Conservation (phyloP, 2,888 invertebrate genomes). For the Petrophora chlorosata region DNA sequence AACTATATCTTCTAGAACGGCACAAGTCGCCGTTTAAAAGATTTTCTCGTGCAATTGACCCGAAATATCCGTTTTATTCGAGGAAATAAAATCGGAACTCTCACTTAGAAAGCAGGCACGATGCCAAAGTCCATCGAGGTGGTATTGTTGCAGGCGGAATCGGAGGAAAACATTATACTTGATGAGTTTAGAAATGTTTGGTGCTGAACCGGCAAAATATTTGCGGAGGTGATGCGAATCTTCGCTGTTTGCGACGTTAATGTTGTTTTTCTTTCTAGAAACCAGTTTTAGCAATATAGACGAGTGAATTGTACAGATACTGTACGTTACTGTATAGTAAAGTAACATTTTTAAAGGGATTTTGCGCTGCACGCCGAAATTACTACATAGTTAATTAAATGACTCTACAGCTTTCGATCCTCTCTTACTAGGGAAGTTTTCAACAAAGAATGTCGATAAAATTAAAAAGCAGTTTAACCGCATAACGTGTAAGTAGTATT, state of each 20-base stretch:
- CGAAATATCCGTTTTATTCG: constrained; percentile 39
- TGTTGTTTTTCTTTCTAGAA: constrained; percentile 22
- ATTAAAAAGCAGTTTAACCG: constrained; percentile 30
- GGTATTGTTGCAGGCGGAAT: constrained; percentile 31
- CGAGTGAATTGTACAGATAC: constrained; percentile 1
- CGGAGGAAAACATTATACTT: constrained; percentile 37
- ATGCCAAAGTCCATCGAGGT: constrained; percentile 37
- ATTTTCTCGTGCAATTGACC: constrained; percentile 40
- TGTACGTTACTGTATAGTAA: background rate
- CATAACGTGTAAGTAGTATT: constrained; percentile 32
- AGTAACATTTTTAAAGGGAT: background rate
- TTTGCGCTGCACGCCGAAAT: too few species aligned
- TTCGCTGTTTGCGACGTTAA: constrained; percentile 12
- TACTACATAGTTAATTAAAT: background rate
- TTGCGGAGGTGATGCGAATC: constrained; percentile 27
- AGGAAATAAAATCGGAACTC: constrained; percentile 40
- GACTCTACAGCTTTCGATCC: background rate
- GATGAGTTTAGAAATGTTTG: constrained; percentile 38
- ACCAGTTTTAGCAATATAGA: constrained; percentile 8
- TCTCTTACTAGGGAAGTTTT: constrained; percentile 9
- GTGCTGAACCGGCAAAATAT: constrained; percentile 26
- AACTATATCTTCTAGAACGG: constrained; percentile 26
- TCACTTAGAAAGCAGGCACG: constrained; percentile 40
- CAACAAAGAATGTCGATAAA: constrained; percentile 28
- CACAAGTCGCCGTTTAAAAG: constrained; percentile 35